These are phyloP conservation scores for Caenorhabditis afra DNA, from an alignment of 2,888 invertebrate genomes.

Conservation along the genomic window DNA sequence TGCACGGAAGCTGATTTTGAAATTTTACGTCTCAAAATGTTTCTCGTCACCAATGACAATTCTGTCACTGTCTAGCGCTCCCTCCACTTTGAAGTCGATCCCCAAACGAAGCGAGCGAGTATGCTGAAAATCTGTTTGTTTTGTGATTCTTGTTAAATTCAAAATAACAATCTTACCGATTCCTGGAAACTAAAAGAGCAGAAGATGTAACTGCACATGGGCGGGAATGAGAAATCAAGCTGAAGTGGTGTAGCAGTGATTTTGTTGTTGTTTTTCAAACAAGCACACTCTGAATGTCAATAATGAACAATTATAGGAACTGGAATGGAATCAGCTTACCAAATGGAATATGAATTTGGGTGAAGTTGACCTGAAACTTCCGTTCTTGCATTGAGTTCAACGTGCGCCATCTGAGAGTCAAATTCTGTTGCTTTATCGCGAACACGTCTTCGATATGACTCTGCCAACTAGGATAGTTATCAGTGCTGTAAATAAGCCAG, in stretches of 20 bases:
- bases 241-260: not conserved
- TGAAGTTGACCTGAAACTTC: slow-evolving; percentile 12
- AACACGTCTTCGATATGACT: too few relatives aligned
- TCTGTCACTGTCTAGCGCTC: not conserved
- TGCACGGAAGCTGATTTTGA: too few relatives aligned
- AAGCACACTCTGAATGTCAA: slow-evolving; percentile 32
- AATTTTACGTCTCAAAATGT: slow-evolving; percentile 8
- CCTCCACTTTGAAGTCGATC: slow-evolving; percentile 4
- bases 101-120: too few relatives aligned
- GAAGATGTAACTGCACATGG: slow-evolving; percentile 14
- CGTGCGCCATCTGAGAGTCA: not conserved
- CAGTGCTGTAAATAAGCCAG: too few relatives aligned
- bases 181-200: slow-evolving; percentile 4
- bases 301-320: not conserved
- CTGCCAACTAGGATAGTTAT: too few relatives aligned
- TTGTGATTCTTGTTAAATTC: too few relatives aligned
- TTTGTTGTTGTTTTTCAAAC: slow-evolving; percentile 15
- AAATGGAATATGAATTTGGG: not conserved
- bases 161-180: not conserved
- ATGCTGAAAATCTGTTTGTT: too few relatives aligned
- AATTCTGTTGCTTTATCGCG: slow-evolving; percentile 18
- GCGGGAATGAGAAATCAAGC: slow-evolving; percentile 6
- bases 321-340: not conserved
- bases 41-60: slow-evolving; percentile 9
- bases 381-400: too few relatives aligned